These are phyloP conservation scores for Mesorhabditis sp. DNA, from an alignment of 2,888 invertebrate genomes.

Conservation along the genomic window DNA sequence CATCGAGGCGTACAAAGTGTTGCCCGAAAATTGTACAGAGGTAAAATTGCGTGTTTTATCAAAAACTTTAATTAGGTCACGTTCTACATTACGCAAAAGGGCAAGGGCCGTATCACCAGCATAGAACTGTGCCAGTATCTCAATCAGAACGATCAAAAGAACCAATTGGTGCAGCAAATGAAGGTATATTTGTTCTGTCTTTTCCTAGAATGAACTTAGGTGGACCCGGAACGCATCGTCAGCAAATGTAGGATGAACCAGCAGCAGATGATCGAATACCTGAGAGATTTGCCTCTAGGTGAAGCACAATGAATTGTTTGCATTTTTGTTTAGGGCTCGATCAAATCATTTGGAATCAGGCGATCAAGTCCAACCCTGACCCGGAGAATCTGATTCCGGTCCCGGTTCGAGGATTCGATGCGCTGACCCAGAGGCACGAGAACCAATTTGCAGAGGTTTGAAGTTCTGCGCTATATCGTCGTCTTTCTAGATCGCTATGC, in stretches of 20 bases:
- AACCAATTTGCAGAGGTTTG: neutral
- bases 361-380: neutral
- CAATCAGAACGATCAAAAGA: neutral
- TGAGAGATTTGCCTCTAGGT: neutral
- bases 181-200: neutral
- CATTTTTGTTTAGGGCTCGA: neutral
- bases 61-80: neutral
- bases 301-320: neutral
- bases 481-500: neutral
- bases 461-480: neutral
- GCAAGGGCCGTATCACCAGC: neutral
- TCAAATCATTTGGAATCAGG: neutral
- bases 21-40: constrained; percentile 4
- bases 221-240: neutral
- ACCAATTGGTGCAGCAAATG: neutral
- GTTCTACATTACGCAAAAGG: neutral
- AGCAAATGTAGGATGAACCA: neutral
- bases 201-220: neutral
- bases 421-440: neutral
- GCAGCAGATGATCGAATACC: neutral
- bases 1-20: neutral
- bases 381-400: neutral
- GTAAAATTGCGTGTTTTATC: neutral
- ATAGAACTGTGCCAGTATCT: neutral
- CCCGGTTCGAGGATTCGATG: neutral